These are phyloP conservation scores for Dioctria rufipes DNA, from an alignment of 2,888 invertebrate species.

Conservation along the genomic window DNA sequence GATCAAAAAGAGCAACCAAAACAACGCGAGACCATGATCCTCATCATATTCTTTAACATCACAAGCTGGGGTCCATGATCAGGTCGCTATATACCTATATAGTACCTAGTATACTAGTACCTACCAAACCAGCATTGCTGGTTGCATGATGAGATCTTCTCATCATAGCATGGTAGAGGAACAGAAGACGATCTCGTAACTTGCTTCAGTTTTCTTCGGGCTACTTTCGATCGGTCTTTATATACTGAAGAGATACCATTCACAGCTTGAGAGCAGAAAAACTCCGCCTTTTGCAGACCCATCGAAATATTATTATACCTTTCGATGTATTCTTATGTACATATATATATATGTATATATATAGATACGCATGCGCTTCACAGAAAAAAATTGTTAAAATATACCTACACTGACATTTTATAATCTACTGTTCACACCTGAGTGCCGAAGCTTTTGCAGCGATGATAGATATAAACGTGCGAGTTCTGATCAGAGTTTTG, in stretches of 20 bases:
- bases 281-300: conserved; percentile 47
- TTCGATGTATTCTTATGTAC: background rate
- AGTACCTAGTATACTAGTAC: too few species aligned
- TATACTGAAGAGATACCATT: conserved; percentile 19
- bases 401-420: background rate
- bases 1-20: conserved; percentile 21
- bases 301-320: background rate
- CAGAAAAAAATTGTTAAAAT: conserved; percentile 8
- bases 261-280: conserved; percentile 17
- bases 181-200: conserved; percentile 19
- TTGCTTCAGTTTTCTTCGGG: background rate
- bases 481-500: background rate
- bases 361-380: background rate
- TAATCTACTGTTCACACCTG: conserved; percentile 42
- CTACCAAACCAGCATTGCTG: too few species aligned
- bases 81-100: conserved; percentile 18
- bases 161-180: background rate
- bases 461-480: background rate
- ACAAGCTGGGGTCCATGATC: conserved; percentile 18
- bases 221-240: conserved; percentile 37
- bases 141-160: conserved; percentile 22
- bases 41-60: conserved; percentile 17
- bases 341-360: conserved; percentile 5
- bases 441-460: background rate
- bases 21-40: conserved; percentile 37